A percentile compares a stretch with the other conserved stretches of the same genome.
phyloP scores from a whole-genome alignment of 2,797 vertebrate species.

The Eulemur rubriventer region DNA sequence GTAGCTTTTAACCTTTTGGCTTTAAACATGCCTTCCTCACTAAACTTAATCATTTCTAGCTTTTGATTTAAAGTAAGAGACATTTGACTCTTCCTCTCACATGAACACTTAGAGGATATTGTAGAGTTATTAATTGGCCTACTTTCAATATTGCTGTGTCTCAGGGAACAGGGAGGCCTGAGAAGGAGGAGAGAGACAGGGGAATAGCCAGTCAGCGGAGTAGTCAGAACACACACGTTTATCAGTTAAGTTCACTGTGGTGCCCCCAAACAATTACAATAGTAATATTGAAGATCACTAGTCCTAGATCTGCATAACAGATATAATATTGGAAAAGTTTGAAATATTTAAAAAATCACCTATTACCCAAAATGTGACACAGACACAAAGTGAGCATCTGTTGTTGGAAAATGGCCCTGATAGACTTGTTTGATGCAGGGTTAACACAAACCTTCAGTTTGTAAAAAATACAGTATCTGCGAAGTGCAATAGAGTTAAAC shows the following conservation, averaged over 20 bases:
- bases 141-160: background rate
- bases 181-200: background rate
- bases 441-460: background rate
- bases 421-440: background rate
- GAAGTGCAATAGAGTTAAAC: background rate
- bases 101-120: background rate
- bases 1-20: too few relatives aligned
- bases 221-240: background rate
- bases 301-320: background rate
- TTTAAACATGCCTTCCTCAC: background rate
- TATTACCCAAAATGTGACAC: background rate
- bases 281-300: background rate
- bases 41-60: background rate
- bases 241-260: background rate
- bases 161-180: background rate
- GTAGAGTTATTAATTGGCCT: background rate
- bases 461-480: background rate
- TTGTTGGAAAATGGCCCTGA: background rate
- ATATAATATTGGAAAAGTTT: background rate
- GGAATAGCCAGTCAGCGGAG: background rate
- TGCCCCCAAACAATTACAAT: background rate
- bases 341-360: background rate
- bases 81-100: background rate
- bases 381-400: background rate
- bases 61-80: background rate